Base-by-base conservation (phyloP, 2,888 invertebrate species). In the Xanthostigma xanthostigma region DNA sequence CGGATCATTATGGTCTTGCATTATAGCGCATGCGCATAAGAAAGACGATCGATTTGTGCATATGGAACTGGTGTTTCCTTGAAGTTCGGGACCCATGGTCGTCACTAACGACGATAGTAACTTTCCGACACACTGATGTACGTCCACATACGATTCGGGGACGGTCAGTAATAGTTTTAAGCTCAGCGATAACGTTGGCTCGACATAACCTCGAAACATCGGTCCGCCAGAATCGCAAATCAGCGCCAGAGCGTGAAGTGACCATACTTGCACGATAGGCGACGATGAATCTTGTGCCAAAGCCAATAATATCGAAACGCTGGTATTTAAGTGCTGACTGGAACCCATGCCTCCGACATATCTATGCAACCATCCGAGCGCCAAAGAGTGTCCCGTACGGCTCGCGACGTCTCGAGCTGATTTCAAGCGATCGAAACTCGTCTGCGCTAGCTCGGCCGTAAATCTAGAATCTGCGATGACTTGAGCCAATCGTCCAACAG, bases 181-280 rank as follows among this genome's bases (percentile, higher is more conserved):
- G n/a, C 90, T 85, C 45, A 95, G 73, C 9, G 88, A 87, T 48
- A 98, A 72, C 0, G 93, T 87, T 1, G 94, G 91, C 62, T 98
- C 97, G 13, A 97, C 95, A 67, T 94, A 98, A 33, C 91, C 83
- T 17, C 96, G 79, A 72, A 98, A 98, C 94, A 98, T 96, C 1
- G 98, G 97, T 0, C 98, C 98, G 1, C 97, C 95, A 0, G 96
- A 95, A 67, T 97, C 96, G 3, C 94, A 95, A 51, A 98, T 88
- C 53, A 97, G 75, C 0, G 94, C 89, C 27, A 98, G 70, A 0
- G 97, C 95, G 70, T 97, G 94, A 11, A 98, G 71, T 0, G 97
- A 87, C 97, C 97, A 98, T 56, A 84, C 87, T 77, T 97, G 97
- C n/a, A 96, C 89, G 53, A 93, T 86, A 0, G 93, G 89, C 34